Percentiles rank a stretch among this genome's conserved stretches.
Conservation (phyloP, 2,797 vertebrate genomes). For the Ammospiza maritima region DNA sequence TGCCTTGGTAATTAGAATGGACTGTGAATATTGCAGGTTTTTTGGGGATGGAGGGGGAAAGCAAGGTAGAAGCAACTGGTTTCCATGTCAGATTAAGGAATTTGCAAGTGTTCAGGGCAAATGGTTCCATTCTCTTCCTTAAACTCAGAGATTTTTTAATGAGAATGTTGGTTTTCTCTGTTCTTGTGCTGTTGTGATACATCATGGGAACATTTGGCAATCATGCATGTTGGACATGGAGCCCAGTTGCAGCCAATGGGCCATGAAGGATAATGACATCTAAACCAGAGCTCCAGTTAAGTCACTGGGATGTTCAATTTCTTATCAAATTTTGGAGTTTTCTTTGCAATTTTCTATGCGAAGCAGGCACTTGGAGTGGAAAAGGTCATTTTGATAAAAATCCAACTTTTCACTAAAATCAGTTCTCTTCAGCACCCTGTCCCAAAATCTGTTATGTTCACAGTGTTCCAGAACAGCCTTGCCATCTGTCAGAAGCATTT, state of each 20-base stretch:
- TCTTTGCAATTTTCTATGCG: constrained; percentile 26
- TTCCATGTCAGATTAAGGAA: not conserved
- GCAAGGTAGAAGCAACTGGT: not conserved
- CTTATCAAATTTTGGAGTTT: not conserved
- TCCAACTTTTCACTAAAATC: constrained; percentile 50
- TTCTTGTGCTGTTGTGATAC: not conserved
- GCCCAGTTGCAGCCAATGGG: not conserved
- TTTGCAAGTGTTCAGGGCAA: not conserved
- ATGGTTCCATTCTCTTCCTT: not conserved
- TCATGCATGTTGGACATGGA: not conserved
- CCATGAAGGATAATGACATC: not conserved
- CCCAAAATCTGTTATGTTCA: constrained; percentile 58
- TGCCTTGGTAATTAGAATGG: not conserved
- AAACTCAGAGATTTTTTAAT: not conserved
- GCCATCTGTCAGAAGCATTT: constrained; percentile 52
- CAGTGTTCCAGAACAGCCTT: constrained; percentile 48
- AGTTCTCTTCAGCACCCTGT: constrained; percentile 53
- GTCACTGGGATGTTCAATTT: not conserved
- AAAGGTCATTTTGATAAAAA: constrained; percentile 59
- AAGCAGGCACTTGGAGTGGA: constrained; percentile 21
- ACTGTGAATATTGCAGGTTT: not conserved
- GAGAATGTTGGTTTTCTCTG: not conserved
- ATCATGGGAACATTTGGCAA: not conserved
- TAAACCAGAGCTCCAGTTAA: not conserved
- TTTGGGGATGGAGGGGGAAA: accelerated